Percentiles rank a stretch among this genome's conserved stretches.
Evolutionary conservation across 2,113 vertebrate genomes (phyloP).

Genomic region (Boulengeromyrus knoepffleri): DNA sequence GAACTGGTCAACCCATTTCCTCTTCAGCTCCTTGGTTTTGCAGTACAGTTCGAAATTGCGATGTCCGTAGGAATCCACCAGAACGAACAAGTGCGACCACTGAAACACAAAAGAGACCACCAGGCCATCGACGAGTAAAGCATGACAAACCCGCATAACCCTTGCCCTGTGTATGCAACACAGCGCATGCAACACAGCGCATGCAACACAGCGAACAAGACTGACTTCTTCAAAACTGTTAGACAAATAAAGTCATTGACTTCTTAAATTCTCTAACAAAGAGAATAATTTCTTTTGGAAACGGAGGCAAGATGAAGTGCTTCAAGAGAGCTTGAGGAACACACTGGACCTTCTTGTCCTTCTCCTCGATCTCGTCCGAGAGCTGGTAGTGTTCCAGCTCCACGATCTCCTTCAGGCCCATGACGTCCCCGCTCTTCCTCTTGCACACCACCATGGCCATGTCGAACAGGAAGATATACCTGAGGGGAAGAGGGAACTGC

Average conservation of each 20-base stretch:
- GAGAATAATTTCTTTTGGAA: background rate
- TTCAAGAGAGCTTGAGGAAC: background rate
- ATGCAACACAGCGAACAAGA: background rate
- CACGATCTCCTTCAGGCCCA: conserved; percentile 79
- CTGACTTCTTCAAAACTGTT: background rate
- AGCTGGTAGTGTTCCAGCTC: conserved; percentile 76
- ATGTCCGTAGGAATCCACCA: conserved; percentile 65
- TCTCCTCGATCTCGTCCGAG: conserved; percentile 65
- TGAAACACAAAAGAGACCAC: conserved; percentile 35
- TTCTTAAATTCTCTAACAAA: background rate
- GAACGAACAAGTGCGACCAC: conserved; percentile 82
- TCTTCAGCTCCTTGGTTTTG: conserved; percentile 88
- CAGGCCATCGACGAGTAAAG: background rate
- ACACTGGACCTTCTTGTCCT: conserved; percentile 78
- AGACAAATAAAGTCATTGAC: background rate
- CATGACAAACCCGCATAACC: background rate
- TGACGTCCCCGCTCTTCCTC: conserved; percentile 75
- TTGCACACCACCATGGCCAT: conserved; percentile 89
- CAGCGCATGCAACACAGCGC: background rate
- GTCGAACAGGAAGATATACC: conserved; percentile 87
- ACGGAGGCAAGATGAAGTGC: background rate
- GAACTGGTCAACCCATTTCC: conserved; percentile 96
- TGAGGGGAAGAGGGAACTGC: conserved; percentile 54
- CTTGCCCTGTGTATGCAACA: background rate
- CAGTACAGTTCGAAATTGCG: conserved; percentile 83